Evolutionary conservation across 2,113 vertebrate genomes (phyloP), one percentile per base, ranked within the genome.

Genomic region (Bothrops jararaca): DNA sequence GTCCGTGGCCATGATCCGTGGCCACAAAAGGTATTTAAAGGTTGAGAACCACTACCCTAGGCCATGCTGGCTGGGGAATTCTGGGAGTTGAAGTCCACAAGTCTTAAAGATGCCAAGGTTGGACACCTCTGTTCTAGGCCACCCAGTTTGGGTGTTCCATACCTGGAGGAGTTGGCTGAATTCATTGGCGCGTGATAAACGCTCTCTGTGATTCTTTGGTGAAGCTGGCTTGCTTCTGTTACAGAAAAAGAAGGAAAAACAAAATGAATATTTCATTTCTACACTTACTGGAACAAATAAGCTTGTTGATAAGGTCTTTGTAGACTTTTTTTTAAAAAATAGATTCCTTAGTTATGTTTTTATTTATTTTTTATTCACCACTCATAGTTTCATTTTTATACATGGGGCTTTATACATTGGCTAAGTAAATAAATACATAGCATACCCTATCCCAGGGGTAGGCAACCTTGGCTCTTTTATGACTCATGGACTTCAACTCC

Each of bases 211-310:
- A 98, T 98, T 96, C 98, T 98, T 95, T 98, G 98, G 97, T 98
- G 98, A 74, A 98, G 97, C 89, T 99, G 98, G 92, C 98, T 99
- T 90, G 98, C 98, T 95, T 99, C 98, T 99, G 97, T 94, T 54
- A 95, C 97, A 93, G 92, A 88, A 96, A 80, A 95, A 89, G 29
- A 95, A 58, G 88, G 93, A 34, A 57, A 92, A 45, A 3, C 22
- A 39, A 74, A 12, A n/a, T 60, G 29, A 50, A 23, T 45, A 2
- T 48, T 92, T 53, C 11, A 45, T 54, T 26, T 91, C 52, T 45
- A 42, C 2, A 0, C 53, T 2, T 34, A 26, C 11, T 18, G 3
- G 5, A 23, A 7, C 0, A 42, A 80, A 48, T 26, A n/a, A 48
- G 18, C 24, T 48, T 60, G 89, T 0, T 8, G 74, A 22, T 80